Base-by-base conservation (phyloP, 2,113 vertebrate species). In the Rhinoderma darwinii region DNA sequence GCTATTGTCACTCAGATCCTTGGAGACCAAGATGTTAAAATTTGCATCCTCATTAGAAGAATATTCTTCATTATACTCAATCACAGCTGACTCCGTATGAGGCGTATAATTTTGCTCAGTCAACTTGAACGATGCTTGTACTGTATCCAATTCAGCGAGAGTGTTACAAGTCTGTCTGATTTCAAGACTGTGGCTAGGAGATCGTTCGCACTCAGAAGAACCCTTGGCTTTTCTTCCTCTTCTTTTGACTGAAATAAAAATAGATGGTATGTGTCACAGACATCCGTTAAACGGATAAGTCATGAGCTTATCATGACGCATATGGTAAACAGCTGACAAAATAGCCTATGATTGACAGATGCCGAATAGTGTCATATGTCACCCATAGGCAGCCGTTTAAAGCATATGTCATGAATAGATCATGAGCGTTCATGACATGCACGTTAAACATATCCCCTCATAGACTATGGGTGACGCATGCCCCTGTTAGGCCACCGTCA, bases 121-220 rank as follows among this genome's bases (percentile, higher is more conserved):
- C 68, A 72, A 25, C 20, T 9, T 37, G 11, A 41, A 30, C 3
- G 82, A 88, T 0, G 47, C 56, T 51, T 90, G 61, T 89, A 84
- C 83, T 56, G 37, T 30, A 63, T 90, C 88, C 78, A 81, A 5
- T 1, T 90, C 22, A n/a, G 89, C 54, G 51, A 88, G n/a, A 75
- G 91, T 89, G 0, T 83, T 81, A 59, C 80, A 89, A 18, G 85
- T 80, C 11, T 82, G 87, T 12, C 84, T 4, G 51, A 86, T 11
- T 18, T 84, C 7, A 51, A 84, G 89, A 80, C 91, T 76, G 3
- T 18, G 89, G 1, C 9, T 74, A 0, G n/a, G 59, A 73, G 89
- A 75, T 0, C 0, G 15, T 15, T 78, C 87, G 68, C 37, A 39
- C 15, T 88, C 84, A 79, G 83, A 43, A 14, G 63, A 11, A 11